Conservation (phyloP, 2,888 invertebrate genomes). For the Bimastos eiseni region DNA sequence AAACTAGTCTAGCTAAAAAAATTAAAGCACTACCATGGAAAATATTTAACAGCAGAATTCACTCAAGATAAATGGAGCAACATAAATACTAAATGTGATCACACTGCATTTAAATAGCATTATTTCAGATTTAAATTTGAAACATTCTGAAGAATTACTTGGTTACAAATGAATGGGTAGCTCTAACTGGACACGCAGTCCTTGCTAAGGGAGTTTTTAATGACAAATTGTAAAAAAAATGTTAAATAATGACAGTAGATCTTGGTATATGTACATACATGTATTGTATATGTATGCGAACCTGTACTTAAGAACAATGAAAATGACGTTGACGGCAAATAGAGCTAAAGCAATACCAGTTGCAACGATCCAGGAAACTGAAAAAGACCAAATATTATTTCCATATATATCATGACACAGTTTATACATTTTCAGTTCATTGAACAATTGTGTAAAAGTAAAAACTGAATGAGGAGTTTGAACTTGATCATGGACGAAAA, state of each 20-base stretch:
- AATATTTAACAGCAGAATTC: neutral
- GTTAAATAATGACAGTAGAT: neutral
- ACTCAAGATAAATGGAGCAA: neutral
- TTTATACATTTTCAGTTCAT: neutral
- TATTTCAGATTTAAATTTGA: neutral
- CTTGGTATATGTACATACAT: too few species aligned
- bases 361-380: constrained; percentile 15
- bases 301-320: constrained; percentile 32
- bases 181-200: neutral
- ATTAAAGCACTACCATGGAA: neutral
- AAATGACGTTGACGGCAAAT: constrained; percentile 20
- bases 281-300: neutral
- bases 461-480: neutral
- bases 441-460: neutral
- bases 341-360: constrained; percentile 17
- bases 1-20: neutral
- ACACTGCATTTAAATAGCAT: neutral
- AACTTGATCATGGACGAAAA: neutral
- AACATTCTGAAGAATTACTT: neutral
- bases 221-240: too few species aligned
- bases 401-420: neutral
- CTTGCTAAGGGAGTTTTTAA: neutral
- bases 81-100: neutral
- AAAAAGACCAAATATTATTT: neutral
- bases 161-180: neutral